Evolutionary conservation across 2,888 invertebrate species (phyloP).

Genomic region (Tipula unca): DNA sequence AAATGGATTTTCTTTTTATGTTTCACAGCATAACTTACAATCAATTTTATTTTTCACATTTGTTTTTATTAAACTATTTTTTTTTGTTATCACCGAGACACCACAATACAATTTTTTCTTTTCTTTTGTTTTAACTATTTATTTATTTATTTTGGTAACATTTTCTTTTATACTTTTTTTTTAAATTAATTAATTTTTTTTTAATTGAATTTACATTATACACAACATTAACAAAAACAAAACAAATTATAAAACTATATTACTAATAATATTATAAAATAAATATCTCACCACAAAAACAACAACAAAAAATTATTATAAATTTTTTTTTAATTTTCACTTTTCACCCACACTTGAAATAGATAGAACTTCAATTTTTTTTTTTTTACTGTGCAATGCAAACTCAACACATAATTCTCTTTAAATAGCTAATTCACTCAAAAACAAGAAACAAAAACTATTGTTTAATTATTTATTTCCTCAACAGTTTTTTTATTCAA

Average conservation of each 20-base stretch:
- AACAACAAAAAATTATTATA: neutral
- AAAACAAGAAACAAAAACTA: neutral
- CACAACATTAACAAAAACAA: neutral
- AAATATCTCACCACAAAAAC: neutral
- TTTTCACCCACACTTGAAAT: neutral
- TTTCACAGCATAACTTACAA: neutral
- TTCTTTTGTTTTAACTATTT: neutral
- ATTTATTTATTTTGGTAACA: neutral
- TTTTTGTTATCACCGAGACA: neutral
- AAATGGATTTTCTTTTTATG: neutral
- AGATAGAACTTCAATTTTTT: neutral
- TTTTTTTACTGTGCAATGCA: neutral
- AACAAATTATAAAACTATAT: neutral
- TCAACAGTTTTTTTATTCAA: neutral
- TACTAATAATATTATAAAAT: neutral
- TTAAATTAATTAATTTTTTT: neutral
- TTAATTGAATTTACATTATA: neutral
- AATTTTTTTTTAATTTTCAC: neutral
- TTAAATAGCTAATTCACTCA: neutral
- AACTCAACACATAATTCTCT: neutral
- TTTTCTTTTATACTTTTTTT: neutral
- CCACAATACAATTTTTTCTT: neutral
- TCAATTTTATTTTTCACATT: neutral
- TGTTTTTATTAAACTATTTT: neutral
- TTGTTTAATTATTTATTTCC: neutral